phyloP scores from a whole-genome alignment of 2,888 invertebrate species.

The Pseudoips prasinana region DNA sequence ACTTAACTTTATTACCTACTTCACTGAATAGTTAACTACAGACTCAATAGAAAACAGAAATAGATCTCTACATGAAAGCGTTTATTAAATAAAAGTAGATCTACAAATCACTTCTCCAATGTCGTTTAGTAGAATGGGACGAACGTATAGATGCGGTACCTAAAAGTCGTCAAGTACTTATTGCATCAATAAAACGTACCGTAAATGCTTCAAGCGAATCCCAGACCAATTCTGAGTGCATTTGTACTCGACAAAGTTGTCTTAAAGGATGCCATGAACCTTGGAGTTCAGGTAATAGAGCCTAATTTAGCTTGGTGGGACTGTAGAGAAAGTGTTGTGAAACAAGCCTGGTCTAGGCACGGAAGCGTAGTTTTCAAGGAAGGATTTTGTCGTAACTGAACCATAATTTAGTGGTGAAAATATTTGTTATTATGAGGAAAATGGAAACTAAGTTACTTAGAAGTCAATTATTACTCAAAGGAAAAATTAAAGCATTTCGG shows the following conservation, averaged over 20 bases:
- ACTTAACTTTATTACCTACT: too few relatives aligned
- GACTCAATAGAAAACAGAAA: too few relatives aligned
- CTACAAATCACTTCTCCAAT: slow-evolving; percentile 15
- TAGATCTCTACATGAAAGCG: not conserved
- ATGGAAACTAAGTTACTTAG: too few relatives aligned
- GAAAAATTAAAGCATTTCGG: too few relatives aligned
- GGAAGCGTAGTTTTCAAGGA: slow-evolving; percentile 36
- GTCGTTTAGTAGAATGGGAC: slow-evolving; percentile 18
- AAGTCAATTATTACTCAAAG: too few relatives aligned
- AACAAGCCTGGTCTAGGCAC: slow-evolving; percentile 38
- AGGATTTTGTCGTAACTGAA: slow-evolving; percentile 40
- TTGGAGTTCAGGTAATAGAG: slow-evolving; percentile 13
- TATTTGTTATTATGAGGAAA: slow-evolving; percentile 39
- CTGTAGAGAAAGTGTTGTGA: slow-evolving; percentile 12
- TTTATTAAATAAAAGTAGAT: slow-evolving; percentile 5
- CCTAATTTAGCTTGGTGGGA: slow-evolving; percentile 15
- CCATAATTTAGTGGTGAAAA: slow-evolving; percentile 19
- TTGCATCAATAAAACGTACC: slow-evolving; percentile 68
- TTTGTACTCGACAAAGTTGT: slow-evolving; percentile 21
- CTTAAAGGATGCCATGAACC: not conserved
- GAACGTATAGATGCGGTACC: slow-evolving; percentile 17
- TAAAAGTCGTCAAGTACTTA: slow-evolving; percentile 55
- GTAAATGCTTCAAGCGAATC: slow-evolving; percentile 54
- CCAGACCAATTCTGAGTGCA: slow-evolving; percentile 47
- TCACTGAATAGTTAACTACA: too few relatives aligned